Percentiles rank a stretch among this genome's conserved stretches.
Evolutionary conservation across 2,888 invertebrate species (phyloP).

Genomic region (Choristoneura rosaceana): DNA sequence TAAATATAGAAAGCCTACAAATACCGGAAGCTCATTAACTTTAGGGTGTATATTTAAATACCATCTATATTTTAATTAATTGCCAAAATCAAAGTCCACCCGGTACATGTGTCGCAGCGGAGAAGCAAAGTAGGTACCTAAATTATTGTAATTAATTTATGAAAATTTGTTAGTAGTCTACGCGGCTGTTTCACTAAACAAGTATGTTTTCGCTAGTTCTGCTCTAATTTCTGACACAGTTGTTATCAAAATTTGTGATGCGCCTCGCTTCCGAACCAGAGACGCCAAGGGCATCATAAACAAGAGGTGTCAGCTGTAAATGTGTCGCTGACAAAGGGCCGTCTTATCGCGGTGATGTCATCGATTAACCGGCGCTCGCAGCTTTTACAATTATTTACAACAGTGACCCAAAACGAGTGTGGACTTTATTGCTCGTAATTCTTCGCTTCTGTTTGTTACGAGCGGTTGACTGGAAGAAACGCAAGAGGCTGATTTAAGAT

Average conservation of each 20-base stretch:
- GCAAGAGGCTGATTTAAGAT: background rate
- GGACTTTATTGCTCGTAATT: background rate
- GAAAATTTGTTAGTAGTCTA: too few species aligned
- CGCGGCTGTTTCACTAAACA: background rate
- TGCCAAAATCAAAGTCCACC: too few species aligned
- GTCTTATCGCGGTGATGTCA: slow-evolving; percentile 39
- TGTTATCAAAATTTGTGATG: slow-evolving; percentile 22
- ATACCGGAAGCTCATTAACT: too few species aligned
- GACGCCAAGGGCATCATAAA: slow-evolving; percentile 21
- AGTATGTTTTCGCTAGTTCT: background rate
- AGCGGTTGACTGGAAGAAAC: background rate
- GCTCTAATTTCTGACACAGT: background rate
- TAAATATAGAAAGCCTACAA: too few species aligned
- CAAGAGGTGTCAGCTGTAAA: slow-evolving; percentile 30
- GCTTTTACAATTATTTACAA: slow-evolving; percentile 34
- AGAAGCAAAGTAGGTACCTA: too few species aligned
- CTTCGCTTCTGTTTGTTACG: slow-evolving; percentile 5
- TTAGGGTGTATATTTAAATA: too few species aligned
- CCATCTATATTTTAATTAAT: too few species aligned
- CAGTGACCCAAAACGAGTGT: slow-evolving; percentile 34
- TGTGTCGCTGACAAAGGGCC: slow-evolving; percentile 49
- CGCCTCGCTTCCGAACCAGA: background rate
- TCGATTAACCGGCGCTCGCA: slow-evolving; percentile 26
- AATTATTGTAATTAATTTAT: too few species aligned
- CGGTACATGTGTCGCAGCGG: too few species aligned